Base-by-base conservation (phyloP, 2,888 invertebrate species). In the Hoplodrina ambigua region DNA sequence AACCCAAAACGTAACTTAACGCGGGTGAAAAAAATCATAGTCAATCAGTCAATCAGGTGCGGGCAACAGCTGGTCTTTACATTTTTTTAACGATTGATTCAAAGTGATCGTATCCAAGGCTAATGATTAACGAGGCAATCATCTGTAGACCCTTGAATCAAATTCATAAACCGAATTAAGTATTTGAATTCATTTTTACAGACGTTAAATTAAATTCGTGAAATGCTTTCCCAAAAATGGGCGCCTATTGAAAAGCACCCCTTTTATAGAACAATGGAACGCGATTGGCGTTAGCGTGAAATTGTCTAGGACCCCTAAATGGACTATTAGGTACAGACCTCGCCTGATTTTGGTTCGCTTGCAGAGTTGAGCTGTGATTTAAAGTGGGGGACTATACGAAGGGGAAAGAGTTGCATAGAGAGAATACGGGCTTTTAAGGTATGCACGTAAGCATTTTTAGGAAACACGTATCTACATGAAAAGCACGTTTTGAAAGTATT, bases 261-360 rank as follows among this genome's bases (percentile, higher is more conserved):
- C 74, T 78, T 79, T 75, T 61, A 76, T 80, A 79, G 86, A 87
- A 90, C 89, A 90, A 89, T 90, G 84, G 78, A 81, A 85, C 87
- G 79, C 81, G 87, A 91, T 91, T 87, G 88, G 87, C 77, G 81
- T 88, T 83, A 84, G 85, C 82, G 88, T 83, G 84, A 88, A 91
- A 90, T 87, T 85, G 89, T 87, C 88, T 89, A 86, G 89, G 84
- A 85, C 79, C 80, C 81, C 83, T 85, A 85, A 92, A 91, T 89
- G 88, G 90, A 89, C 92, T 90, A 90, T 91, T 93, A 90, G 87
- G 80, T 62, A 85, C 90, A 91, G 89, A 81, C 86, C 80, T 80
- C 82, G 82, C 75, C 85, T 83, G 86, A 80, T 73, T 84, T 84
- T 76, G 80, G 77, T 78, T 75, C 76, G 84, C 85, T 86, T 86